These are phyloP conservation scores for Labia minor DNA, from an alignment of 2,888 invertebrate genomes.

Conservation along the genomic window DNA sequence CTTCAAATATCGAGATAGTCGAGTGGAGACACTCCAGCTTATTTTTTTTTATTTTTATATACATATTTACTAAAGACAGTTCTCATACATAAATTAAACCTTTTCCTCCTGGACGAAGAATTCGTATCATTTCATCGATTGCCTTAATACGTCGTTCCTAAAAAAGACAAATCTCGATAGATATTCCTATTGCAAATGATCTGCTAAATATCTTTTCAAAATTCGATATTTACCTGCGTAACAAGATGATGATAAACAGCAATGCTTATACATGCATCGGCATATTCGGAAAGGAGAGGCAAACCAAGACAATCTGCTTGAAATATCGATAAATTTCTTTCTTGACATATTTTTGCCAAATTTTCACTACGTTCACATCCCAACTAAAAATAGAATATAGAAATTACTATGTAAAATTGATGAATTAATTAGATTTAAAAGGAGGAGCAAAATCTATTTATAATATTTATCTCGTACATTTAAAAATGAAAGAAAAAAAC, in stretches of 20 bases:
- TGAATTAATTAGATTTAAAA: no score
- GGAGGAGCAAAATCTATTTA: no score
- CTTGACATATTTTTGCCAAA: constrained; percentile 51
- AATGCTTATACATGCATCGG: constrained; percentile 82
- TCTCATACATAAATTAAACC: constrained; percentile 94
- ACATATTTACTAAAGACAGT: no score
- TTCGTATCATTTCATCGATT: constrained; percentile 60
- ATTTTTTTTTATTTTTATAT: no score
- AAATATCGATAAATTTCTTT: constrained; percentile 54
- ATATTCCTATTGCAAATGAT: no score
- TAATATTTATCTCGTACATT: no score
- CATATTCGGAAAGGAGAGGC: constrained; percentile 52
- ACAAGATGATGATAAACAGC: constrained; percentile 96
- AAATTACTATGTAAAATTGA: no score
- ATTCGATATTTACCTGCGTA: constrained; percentile 46
- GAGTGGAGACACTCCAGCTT: no score
- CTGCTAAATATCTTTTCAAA: no score
- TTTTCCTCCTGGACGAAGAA: constrained; percentile 60
- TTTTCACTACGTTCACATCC: constrained; percentile 72
- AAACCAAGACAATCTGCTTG: constrained; percentile 65
- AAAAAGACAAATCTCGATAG: constrained; percentile 26
- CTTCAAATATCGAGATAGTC: no score
- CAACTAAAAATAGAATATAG: constrained; percentile 46
- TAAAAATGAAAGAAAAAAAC: no score
- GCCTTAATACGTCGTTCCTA: constrained; percentile 64